A percentile compares a stretch with the other conserved stretches of the same genome.
These are phyloP conservation scores for Strigamia crassipes DNA, from an alignment of 2,888 invertebrate genomes.

Conservation along the genomic window DNA sequence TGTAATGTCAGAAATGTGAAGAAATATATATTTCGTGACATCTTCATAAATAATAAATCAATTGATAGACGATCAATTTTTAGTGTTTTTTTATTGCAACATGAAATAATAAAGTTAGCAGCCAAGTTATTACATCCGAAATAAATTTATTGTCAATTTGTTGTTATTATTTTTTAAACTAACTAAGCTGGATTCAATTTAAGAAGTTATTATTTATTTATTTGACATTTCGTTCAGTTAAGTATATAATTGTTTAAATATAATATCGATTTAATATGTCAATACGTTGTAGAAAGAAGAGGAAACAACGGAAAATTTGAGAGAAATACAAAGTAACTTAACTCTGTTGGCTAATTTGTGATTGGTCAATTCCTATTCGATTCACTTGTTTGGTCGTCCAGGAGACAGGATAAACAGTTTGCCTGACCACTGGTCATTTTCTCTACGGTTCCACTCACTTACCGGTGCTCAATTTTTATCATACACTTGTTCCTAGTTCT, in stretches of 20 bases:
- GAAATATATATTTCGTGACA: not conserved
- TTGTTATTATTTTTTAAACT: not conserved
- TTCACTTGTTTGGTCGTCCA: conserved; percentile 5
- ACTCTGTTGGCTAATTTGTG: not conserved
- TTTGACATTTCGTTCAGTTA: no score
- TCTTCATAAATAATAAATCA: not conserved
- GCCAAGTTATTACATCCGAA: not conserved
- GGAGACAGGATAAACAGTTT: not conserved
- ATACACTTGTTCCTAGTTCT: not conserved
- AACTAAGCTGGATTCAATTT: no score
- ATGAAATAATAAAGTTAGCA: not conserved
- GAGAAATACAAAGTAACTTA: not conserved
- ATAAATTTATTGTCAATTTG: not conserved
- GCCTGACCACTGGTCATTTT: conserved; percentile 5
- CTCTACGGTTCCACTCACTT: conserved; percentile 1
- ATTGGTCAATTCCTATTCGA: not conserved
- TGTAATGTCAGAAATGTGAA: not conserved
- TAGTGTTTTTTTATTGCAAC: not conserved
- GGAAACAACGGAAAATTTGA: not conserved
- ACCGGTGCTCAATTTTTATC: not conserved
- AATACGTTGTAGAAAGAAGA: not conserved
- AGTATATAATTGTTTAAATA: no score
- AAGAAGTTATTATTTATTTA: no score
- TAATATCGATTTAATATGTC: no score
- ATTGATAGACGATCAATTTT: not conserved